Percentiles rank a stretch among this genome's conserved stretches.
phyloP scores from a whole-genome alignment of 1,140 invertebrate species.

The Drosophila ohnishii region DNA sequence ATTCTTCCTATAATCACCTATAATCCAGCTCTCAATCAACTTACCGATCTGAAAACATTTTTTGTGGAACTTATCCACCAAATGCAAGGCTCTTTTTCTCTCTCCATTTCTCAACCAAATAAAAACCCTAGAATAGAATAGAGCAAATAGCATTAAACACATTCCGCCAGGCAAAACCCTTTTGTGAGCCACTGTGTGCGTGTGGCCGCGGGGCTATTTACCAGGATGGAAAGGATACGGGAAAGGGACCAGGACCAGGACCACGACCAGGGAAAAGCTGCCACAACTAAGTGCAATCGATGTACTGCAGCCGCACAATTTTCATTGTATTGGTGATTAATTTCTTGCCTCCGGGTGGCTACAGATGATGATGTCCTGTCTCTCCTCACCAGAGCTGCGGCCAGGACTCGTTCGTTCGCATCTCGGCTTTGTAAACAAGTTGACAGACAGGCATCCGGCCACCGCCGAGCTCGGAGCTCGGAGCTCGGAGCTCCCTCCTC shows the following conservation, averaged over 20 bases:
- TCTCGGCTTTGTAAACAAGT: constrained; percentile 72
- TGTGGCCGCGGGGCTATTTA: constrained; percentile 64
- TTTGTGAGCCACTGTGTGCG: constrained; percentile 33
- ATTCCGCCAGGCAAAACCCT: constrained; percentile 49
- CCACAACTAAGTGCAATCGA: constrained; percentile 43
- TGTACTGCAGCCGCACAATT: constrained; percentile 69
- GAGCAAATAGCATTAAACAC: constrained; percentile 68
- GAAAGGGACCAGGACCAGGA: constrained; percentile 20
- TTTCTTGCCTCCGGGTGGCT: constrained; percentile 69
- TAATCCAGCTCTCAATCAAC: constrained; percentile 17
- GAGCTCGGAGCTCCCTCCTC: not conserved
- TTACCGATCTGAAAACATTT: constrained; percentile 8
- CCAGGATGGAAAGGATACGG: constrained; percentile 26
- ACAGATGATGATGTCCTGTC: constrained; percentile 37
- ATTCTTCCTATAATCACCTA: not conserved
- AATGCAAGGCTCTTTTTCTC: not conserved
- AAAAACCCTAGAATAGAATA: constrained; percentile 21
- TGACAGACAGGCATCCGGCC: constrained; percentile 65
- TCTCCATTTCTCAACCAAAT: not conserved
- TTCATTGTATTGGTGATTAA: constrained; percentile 78
- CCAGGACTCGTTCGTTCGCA: constrained; percentile 20
- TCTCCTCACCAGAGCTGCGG: constrained; percentile 19
- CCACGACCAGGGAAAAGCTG: constrained; percentile 58
- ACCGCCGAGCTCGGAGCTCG: not conserved
- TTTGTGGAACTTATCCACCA: constrained; percentile 5